Evolutionary conservation across 2,888 invertebrate genomes (phyloP), one percentile per base, ranked within the genome.

Genomic region (Drosophila koepferae): DNA sequence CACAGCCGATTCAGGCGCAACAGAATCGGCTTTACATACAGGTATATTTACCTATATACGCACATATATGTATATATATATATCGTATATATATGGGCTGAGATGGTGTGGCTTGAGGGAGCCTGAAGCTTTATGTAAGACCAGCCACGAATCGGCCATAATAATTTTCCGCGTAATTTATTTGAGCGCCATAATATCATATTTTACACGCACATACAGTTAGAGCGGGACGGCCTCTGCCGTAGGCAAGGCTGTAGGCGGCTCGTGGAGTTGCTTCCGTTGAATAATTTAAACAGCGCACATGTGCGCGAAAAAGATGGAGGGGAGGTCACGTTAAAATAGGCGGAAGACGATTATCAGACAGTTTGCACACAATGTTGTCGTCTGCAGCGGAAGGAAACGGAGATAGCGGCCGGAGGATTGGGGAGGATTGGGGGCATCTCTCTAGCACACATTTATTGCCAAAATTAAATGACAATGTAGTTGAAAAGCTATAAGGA

Each of bases 401-500:
- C 36, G 46, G 49, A 34, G 58, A 44, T 44, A 58, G 55, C 14
- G 43, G 46, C 23, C 6, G 41, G 23, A 23, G 34, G 16, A 31
- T 31, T 14, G 38, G 7, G 55, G 46, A 16, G 36, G 18, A n/a
- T 23, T 12, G 51, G 36, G 31, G 34, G n/a, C n/a, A n/a, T n/a
- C 40, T 31, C 18, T 64, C 18, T 58, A 63, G 64, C 65, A 76
- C 81, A 77, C 91, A 89, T 91, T 89, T 89, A 89, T 89, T 86
- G 89, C 91, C 89, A 85, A 90, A 91, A 88, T 89, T 91, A 91
- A 91, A 89, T 91, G 91, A 91, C 90, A 89, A 86, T 89, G 90
- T 86, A 86, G 88, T 82, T 81, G 88, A 81, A 70, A 80, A 77
- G 69, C 80, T 74, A 77, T 61, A 56, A 44, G 49, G 34, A 36